Percentiles rank a stretch among this genome's conserved stretches.
Evolutionary conservation across 2,797 vertebrate genomes (phyloP).

Genomic region (Tolypeutes matacus): DNA sequence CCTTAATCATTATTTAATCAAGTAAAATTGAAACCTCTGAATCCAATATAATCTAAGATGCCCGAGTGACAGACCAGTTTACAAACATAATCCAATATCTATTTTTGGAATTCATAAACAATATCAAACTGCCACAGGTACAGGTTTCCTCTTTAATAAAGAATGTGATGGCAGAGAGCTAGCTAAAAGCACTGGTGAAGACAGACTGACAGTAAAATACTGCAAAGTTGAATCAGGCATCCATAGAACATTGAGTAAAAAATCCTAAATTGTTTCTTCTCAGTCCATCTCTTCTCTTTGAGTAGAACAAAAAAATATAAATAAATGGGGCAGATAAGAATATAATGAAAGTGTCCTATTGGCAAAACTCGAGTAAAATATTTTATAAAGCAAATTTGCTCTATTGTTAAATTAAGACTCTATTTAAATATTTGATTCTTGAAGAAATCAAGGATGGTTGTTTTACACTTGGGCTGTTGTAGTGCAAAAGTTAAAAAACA

Average conservation of each 20-base stretch:
- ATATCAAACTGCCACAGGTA: no score
- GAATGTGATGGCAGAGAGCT: neutral
- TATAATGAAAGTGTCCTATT: neutral
- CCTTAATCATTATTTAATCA: no score
- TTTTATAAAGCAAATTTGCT: conserved; percentile 45
- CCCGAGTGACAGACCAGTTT: no score
- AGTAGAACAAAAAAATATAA: neutral
- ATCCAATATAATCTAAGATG: no score
- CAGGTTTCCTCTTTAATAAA: conserved; percentile 40
- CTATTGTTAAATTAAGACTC: neutral
- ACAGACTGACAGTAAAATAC: neutral
- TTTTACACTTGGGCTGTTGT: neutral
- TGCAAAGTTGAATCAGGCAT: neutral
- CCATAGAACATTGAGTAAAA: neutral
- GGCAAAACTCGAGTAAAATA: neutral
- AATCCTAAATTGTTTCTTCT: neutral
- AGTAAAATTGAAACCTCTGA: no score
- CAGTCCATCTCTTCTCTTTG: neutral
- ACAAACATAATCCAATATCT: no score
- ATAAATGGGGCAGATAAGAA: neutral
- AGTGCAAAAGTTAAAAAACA: conserved; percentile 18
- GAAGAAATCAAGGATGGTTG: neutral
- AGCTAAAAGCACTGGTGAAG: neutral
- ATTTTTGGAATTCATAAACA: no score
- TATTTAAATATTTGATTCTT: conserved; percentile 17